Conservation (phyloP, 92 coral and sea anemone species). For the Epizoanthus illoricatus region DNA sequence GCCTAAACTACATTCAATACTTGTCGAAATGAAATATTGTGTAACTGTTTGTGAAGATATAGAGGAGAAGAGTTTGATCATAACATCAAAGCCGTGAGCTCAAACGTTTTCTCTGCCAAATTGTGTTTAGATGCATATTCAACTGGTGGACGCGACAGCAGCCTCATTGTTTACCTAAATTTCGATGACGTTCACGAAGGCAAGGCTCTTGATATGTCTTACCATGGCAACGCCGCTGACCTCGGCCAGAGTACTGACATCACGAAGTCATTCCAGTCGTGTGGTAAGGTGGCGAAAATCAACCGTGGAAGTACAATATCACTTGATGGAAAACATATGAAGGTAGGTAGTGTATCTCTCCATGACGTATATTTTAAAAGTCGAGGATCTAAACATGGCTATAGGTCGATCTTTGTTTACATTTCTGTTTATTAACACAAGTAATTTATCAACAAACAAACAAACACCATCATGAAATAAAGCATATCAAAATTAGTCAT, state of each 20-base stretch:
- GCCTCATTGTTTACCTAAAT: constrained; percentile 67
- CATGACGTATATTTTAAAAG: too few species aligned
- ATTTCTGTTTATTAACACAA: too few species aligned
- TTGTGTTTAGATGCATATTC: not conserved
- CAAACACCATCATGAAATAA: too few species aligned
- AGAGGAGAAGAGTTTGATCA: too few species aligned
- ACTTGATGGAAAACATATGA: constrained; percentile 57
- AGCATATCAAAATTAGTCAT: too few species aligned
- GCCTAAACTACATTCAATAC: too few species aligned
- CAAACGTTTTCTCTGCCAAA: not conserved
- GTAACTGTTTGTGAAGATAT: too few species aligned
- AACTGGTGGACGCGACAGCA: not conserved
- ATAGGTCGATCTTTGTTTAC: too few species aligned
- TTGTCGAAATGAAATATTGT: too few species aligned
- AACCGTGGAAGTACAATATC: constrained; percentile 64
- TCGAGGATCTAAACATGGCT: too few species aligned
- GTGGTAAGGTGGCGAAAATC: constrained; percentile 75
- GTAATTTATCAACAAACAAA: too few species aligned
- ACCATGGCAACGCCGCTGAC: constrained; percentile 44
- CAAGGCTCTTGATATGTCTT: constrained; percentile 40
- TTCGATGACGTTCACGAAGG: constrained; percentile 58
- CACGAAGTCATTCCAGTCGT: constrained; percentile 52
- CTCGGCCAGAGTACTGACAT: constrained; percentile 66
- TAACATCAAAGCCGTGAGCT: too few species aligned
- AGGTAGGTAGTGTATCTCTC: constrained; percentile 45